Base-by-base conservation (phyloP, 2,888 invertebrate genomes). In the Dyspetes luteomarginatus region DNA sequence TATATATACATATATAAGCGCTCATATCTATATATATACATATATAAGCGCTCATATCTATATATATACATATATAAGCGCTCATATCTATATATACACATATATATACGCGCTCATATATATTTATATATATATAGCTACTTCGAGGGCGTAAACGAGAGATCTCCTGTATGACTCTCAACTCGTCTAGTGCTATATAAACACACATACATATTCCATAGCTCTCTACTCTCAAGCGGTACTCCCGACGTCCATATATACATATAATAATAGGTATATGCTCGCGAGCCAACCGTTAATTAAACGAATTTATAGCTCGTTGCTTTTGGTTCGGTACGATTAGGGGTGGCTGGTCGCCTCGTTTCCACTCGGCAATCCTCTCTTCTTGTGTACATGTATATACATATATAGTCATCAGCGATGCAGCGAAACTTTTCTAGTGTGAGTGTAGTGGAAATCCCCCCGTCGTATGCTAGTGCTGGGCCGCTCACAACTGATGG, bases 221-320 rank as follows among this genome's bases (percentile, higher is more conserved):
- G n/a, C n/a, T n/a, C n/a, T n/a, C n/a, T n/a, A n/a, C n/a, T n/a
- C n/a, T n/a, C n/a, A n/a, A n/a, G n/a, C n/a, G n/a, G n/a, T n/a
- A n/a, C n/a, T n/a, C n/a, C n/a, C n/a, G n/a, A n/a, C n/a, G n/a
- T n/a, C n/a, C n/a, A n/a, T n/a, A n/a, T n/a, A n/a, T n/a, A n/a
- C n/a, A n/a, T n/a, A n/a, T n/a, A n/a, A n/a, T n/a, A n/a, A n/a
- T n/a, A n/a, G n/a, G n/a, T n/a, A n/a, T n/a, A n/a, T 3, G 12
- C 28, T 7, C 71, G 62, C 67, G 55, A 28, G 71, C 50, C 74
- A 62, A 12, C 73, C 82, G 81, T 83, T 85, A 84, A 84, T 84
- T 85, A 85, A 85, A 82, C 58, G 81, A 84, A 84, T 83, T 83
- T 80, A 85, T 83, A 83, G 81, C 78, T 78, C 62, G 73, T 62